A percentile compares a stretch with the other conserved stretches of the same genome.
phyloP scores from a whole-genome alignment of 2,113 vertebrate species.

The Aspidoscelis tigris region DNA sequence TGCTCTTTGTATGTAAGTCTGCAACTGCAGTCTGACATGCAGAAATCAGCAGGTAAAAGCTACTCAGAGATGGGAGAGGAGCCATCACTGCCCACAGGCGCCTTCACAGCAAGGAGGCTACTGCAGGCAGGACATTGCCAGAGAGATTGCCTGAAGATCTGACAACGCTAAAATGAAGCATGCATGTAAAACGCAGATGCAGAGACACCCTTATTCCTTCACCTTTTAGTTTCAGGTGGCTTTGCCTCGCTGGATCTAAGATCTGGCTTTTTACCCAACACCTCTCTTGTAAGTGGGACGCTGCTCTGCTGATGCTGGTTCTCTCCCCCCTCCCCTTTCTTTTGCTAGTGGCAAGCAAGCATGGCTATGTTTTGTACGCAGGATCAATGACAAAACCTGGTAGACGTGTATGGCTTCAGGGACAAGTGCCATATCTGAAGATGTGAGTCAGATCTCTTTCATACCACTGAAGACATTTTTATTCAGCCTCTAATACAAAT shows the following conservation, averaged over 20 bases:
- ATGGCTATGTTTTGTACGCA: conserved; percentile 17
- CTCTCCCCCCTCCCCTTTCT: neutral
- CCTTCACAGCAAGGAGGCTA: too few species aligned
- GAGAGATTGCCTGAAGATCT: too few species aligned
- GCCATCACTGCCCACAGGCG: too few species aligned
- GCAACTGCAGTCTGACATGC: too few species aligned
- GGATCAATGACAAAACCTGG: conserved; percentile 30
- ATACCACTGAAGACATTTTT: conserved; percentile 54
- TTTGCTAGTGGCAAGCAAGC: conserved; percentile 19
- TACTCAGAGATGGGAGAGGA: neutral
- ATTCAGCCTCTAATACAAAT: conserved; percentile 66
- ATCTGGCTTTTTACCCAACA: neutral
- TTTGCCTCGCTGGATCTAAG: neutral
- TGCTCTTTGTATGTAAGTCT: too few species aligned
- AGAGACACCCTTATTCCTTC: too few species aligned
- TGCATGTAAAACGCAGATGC: too few species aligned
- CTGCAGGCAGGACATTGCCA: neutral
- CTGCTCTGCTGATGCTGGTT: neutral
- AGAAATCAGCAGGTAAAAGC: too few species aligned
- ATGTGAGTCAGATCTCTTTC: conserved; percentile 45
- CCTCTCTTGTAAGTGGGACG: conserved; percentile 15
- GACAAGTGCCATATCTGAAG: conserved; percentile 39
- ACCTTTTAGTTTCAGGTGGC: too few species aligned
- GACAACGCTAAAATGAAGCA: neutral
- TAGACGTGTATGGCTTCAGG: conserved; percentile 30